phyloP scores from a whole-genome alignment of 2,113 vertebrate species.

The Hippocampus comes region DNA sequence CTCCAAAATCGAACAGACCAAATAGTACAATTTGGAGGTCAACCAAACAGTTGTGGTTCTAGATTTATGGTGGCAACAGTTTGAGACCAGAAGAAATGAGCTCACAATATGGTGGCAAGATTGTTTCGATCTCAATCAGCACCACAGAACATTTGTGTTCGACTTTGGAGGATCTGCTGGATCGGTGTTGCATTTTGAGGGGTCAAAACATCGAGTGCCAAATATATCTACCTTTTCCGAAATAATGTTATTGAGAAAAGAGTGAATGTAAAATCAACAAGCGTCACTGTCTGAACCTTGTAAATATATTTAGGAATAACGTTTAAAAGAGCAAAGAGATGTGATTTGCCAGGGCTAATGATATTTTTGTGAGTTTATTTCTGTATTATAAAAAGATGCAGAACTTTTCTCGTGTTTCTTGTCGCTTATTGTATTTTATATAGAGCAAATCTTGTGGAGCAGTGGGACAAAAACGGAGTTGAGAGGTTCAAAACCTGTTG shows the following conservation, averaged over 20 bases:
- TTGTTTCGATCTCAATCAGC: background rate
- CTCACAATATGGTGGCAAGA: background rate
- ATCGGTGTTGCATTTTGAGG: background rate
- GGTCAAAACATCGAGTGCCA: conserved; percentile 24
- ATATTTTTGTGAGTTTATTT: conserved; percentile 1
- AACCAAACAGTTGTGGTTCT: background rate
- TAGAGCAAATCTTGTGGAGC: background rate
- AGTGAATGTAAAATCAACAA: conserved; percentile 40
- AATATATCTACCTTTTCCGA: conserved; percentile 23
- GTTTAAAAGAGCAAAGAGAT: background rate
- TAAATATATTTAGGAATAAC: conserved; percentile 30
- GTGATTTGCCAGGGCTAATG: background rate
- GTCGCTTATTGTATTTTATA: conserved; percentile 21
- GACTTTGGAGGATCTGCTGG: background rate
- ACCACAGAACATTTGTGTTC: background rate
- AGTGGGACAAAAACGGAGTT: conserved; percentile 19
- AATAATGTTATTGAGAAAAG: conserved; percentile 6
- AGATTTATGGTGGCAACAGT: no score
- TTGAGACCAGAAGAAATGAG: background rate
- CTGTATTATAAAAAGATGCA: background rate
- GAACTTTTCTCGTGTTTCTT: background rate
- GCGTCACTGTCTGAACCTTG: conserved; percentile 16
- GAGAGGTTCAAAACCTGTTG: background rate
- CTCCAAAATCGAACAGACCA: background rate
- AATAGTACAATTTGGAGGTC: background rate